Base-by-base conservation (phyloP, 1,140 invertebrate species). In the Leguminivora glycinivorella region DNA sequence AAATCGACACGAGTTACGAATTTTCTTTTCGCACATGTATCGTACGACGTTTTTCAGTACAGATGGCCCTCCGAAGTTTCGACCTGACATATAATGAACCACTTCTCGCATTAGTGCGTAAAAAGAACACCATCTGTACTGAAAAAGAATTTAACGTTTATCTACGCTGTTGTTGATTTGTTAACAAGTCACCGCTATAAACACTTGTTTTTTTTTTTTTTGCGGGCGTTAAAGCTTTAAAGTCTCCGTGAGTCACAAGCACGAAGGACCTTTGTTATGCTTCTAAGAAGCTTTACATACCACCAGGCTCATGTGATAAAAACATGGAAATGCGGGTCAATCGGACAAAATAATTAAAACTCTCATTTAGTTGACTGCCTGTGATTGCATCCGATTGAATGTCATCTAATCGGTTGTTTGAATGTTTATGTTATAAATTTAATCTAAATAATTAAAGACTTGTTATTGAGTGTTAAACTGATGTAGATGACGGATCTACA, bases 211-310 rank as follows among this genome's bases (percentile, higher is more conserved):
- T 31, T 43, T 80, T 72, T 71, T 80, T 83, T 75, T 83, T 84
- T 82, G 83, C 84, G 85, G 84, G 81, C 78, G 72, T 26, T 70
- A 72, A 84, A 83, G 77, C 73, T 81, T 70, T 76, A 76, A 74
- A 69, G 74, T 71, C 66, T 72, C 71, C 70, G 77, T 91, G 89
- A 90, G 78, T 90, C 89, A 90, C 78, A 79, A 75, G 81, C 78
- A 69, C 67, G 81, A 77, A 88, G 86, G 85, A 91, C 88, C 88
- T 89, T 91, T 91, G 88, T 91, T 88, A 78, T 83, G 81, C 84
- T 91, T 91, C 89, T 80, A 75, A 81, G 89, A 91, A 91, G 75
- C 80, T 77, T 82, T 78, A 75, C 82, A 17, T 10, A 19, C 43
- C 43, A 47, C 1, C 43, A 52, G 79, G 80, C 73, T 73, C 78